Conservation (phyloP, 2,888 invertebrate species). For the Acleris sparsana region DNA sequence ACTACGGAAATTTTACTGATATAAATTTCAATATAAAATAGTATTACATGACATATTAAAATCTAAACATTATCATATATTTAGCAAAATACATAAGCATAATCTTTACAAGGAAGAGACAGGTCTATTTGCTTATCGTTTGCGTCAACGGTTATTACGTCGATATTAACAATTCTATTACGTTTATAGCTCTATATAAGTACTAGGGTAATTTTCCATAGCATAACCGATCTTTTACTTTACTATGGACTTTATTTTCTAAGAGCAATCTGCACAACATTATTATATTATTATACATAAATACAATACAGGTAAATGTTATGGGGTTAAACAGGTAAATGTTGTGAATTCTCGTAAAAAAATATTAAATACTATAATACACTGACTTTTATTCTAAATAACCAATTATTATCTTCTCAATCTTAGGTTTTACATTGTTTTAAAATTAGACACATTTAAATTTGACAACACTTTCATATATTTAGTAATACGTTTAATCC, state of each 20-base stretch:
- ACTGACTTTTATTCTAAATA: no score
- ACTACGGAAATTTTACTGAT: no score
- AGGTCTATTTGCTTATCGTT: constrained; percentile 6
- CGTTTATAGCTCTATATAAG: constrained; percentile 15
- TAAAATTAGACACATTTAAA: no score
- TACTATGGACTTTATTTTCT: not conserved
- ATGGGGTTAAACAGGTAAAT: no score
- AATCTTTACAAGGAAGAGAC: not conserved
- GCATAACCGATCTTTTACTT: not conserved
- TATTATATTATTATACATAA: no score
- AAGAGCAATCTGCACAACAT: not conserved
- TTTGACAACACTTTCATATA: no score
- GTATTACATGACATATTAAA: not conserved
- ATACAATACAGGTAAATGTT: no score
- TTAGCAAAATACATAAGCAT: constrained; percentile 1
- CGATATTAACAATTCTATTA: constrained; percentile 23
- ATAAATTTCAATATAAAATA: not conserved
- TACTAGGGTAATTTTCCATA: constrained; percentile 19
- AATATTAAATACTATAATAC: no score
- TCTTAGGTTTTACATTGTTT: fast-evolving
- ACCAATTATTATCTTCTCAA: no score
- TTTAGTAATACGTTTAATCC: no score
- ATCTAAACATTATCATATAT: not conserved
- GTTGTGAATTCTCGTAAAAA: no score
- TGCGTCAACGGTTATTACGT: constrained; percentile 27